Evolutionary conservation across 1,140 invertebrate genomes (phyloP).

Genomic region (Drosophila sturtevanti): DNA sequence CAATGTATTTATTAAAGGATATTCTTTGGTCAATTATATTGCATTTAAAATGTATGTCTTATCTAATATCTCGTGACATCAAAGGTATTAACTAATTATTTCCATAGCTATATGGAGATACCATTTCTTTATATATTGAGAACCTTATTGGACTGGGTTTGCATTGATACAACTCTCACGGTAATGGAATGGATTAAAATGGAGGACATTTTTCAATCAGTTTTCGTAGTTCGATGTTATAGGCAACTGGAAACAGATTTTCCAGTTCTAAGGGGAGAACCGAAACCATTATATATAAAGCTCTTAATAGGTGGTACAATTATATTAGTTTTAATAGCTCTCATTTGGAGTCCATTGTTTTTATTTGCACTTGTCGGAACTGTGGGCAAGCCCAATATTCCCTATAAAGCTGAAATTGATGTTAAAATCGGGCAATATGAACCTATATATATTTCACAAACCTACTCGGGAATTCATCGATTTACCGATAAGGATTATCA

Average conservation of each 20-base stretch:
- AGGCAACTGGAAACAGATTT: constrained; percentile 94
- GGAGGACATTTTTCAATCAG: constrained; percentile 98
- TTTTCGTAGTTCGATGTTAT: constrained; percentile 96
- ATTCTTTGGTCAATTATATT: constrained; percentile 94
- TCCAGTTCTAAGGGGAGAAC: constrained; percentile 92
- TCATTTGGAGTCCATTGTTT: constrained; percentile 98
- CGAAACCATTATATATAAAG: constrained; percentile 91
- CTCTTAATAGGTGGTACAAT: constrained; percentile 96
- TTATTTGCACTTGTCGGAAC: constrained; percentile 97
- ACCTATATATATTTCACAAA: constrained; percentile 90
- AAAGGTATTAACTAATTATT: constrained; percentile 1
- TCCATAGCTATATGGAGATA: constrained; percentile 93
- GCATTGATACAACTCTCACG: constrained; percentile 99
- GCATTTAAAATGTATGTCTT: constrained; percentile 93
- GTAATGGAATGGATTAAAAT: constrained; percentile 99
- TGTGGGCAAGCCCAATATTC: constrained; percentile 94
- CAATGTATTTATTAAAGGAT: constrained; percentile 97
- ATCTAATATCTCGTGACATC: neutral
- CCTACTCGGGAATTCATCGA: constrained; percentile 49
- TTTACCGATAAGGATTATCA: constrained; percentile 43
- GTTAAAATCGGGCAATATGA: constrained; percentile 95
- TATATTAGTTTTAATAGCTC: constrained; percentile 92
- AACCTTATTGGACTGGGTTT: constrained; percentile 99
- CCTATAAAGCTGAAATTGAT: constrained; percentile 91
- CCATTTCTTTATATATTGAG: constrained; percentile 98